Evolutionary conservation across 2,888 invertebrate species (phyloP), one percentile per base, ranked within the genome.

Genomic region (Allygus modestus): DNA sequence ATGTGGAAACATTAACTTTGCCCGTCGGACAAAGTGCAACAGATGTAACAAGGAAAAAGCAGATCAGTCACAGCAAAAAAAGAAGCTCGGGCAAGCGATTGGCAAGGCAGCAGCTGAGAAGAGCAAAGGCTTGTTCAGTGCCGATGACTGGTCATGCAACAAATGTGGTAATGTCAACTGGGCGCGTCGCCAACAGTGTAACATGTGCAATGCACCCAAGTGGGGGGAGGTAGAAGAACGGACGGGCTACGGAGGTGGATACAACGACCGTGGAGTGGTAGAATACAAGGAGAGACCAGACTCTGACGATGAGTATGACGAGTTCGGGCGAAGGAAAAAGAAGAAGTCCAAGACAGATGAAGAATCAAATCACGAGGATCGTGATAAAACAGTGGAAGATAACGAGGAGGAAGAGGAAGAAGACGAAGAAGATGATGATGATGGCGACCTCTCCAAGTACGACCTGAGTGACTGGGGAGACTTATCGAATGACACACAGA

Each of bases 141-240:
- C 99, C 51, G 99, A 99, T 90, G 99, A 99, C 91, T 99, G 99
- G 99, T 98, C 98, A 90, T 99, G 99, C 91, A 97, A 97, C 91
- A 99, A 99, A 92, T 99, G 99, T 92, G 99, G 99, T n/a, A 99
- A 99, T 91, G 99, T 99, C 15, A 99, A 99, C 91, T 98, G 98
- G 99, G 99, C 99, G 31, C 93, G 98, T 86, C 93, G 99, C 83
- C 96, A 95, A 89, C 97, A 97, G 83, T 99, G 99, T 91, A 99
- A 99, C 91, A 97, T 99, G 92, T 99, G 99, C 91, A 99, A 99
- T 92, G 97, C 99, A 4, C 98, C 99, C 0, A 99, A 99, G 91
- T 97, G 97, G 90, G 97, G 97, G 23, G 98, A 98, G 91, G 96
- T 97, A 85, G 95, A 97, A 90, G 95, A 95, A 89, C 91, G 96